phyloP scores from a whole-genome alignment of 2,888 invertebrate genomes.

The Muscina levida region DNA sequence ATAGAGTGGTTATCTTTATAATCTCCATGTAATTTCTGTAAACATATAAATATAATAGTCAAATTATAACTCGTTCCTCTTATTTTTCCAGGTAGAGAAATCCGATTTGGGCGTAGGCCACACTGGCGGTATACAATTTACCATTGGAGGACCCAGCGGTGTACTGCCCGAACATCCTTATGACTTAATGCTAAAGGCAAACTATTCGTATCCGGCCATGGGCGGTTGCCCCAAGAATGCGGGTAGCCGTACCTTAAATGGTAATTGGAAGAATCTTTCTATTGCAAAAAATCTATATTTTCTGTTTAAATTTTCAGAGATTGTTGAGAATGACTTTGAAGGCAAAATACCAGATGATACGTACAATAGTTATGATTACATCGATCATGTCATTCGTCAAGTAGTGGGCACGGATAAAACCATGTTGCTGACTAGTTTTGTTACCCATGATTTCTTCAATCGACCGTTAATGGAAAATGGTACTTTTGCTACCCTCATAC shows the following conservation, averaged over 20 bases:
- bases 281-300: background rate
- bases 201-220: constrained; percentile 76
- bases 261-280: constrained; percentile 46
- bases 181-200: constrained; percentile 73
- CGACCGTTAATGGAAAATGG: constrained; percentile 78
- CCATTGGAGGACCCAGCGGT: constrained; percentile 77
- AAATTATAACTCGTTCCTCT: too few species aligned
- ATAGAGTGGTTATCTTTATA: too few species aligned
- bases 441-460: constrained; percentile 80
- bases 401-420: constrained; percentile 79
- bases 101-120: constrained; percentile 74
- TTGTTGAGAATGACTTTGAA: constrained; percentile 76
- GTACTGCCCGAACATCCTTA: constrained; percentile 77
- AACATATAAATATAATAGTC: too few species aligned
- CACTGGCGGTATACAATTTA: constrained; percentile 77
- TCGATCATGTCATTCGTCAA: constrained; percentile 75
- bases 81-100: constrained; percentile 72
- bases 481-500: constrained; percentile 79
- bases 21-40: too few species aligned
- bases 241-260: constrained; percentile 74
- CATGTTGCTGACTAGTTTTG: constrained; percentile 79
- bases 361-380: constrained; percentile 74
- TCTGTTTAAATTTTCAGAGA: constrained; percentile 68
- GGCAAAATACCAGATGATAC: constrained; percentile 76
- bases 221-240: constrained; percentile 77